Conservation (phyloP, 2,797 vertebrate genomes). For the Rousettus madagascariensis region DNA sequence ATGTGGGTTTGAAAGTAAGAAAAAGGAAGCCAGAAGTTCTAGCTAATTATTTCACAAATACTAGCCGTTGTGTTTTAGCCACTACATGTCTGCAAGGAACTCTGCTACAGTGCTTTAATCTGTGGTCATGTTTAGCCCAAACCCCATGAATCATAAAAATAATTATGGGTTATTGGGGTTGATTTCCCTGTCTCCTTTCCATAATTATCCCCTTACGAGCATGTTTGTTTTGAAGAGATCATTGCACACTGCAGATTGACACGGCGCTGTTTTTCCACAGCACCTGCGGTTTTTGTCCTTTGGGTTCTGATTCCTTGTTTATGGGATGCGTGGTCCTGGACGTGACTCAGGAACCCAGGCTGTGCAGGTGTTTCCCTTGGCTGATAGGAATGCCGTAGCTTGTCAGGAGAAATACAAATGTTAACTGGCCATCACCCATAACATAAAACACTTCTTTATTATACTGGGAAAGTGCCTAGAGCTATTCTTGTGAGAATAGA, state of each 20-base stretch:
- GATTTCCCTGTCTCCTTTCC: constrained; percentile 56
- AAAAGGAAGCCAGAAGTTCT: neutral
- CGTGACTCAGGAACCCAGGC: constrained; percentile 32
- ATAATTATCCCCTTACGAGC: constrained; percentile 55
- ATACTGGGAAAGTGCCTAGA: constrained; percentile 63
- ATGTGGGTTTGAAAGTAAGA: constrained; percentile 17
- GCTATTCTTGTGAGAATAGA: constrained; percentile 67
- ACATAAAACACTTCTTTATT: constrained; percentile 55
- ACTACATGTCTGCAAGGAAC: constrained; percentile 26
- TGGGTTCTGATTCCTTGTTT: constrained; percentile 74
- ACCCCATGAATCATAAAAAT: constrained; percentile 53
- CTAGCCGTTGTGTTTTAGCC: neutral
- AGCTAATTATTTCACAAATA: constrained; percentile 52
- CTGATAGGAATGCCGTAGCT: constrained; percentile 59
- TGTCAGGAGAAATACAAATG: constrained; percentile 68
- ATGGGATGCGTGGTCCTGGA: constrained; percentile 60
- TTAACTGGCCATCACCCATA: constrained; percentile 70
- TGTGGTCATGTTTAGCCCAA: constrained; percentile 61
- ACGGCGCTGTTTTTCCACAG: constrained; percentile 66
- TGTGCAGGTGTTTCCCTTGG: constrained; percentile 83
- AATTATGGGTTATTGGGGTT: constrained; percentile 7
- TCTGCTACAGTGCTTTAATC: constrained; percentile 40
- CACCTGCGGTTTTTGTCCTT: constrained; percentile 77
- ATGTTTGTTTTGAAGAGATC: constrained; percentile 74
- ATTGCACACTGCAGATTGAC: constrained; percentile 64